Evolutionary conservation across 2,888 invertebrate genomes (phyloP), one percentile per base, ranked within the genome.

Genomic region (Hymenopus coronatus): DNA sequence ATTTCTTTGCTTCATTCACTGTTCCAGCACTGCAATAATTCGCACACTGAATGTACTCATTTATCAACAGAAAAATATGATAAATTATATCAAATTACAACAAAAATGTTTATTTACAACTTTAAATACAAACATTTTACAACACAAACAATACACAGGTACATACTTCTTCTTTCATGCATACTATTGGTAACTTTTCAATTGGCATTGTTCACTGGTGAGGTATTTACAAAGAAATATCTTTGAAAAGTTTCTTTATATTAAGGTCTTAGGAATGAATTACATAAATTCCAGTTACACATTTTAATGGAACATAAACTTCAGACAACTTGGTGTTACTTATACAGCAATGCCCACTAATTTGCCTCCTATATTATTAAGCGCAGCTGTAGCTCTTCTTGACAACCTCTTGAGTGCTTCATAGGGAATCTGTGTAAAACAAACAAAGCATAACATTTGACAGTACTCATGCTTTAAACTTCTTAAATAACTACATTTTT

Each of bases 351-450:
- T 93, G 2, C 95, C 95, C 70, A 95, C 93, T 6, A 95, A 91
- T 91, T 93, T 94, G 82, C 94, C 94, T 46, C 95, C 95, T 14
- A 96, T 92, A 91, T 95, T 94, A 91, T 95, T 95, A 3, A 96
- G 92, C 89, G 94, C 94, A 90, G 94, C 94, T 0, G 95, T 94
- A 25, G 95, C 93, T 28, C 93, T 92, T 90, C 94, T 92, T 9
- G 95, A 93, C 70, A 95, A 93, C 88, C 94, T 93, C 91, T 93
- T 94, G 20, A 94, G 93, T 27, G 94, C 92, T 85, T 93, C 93
- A 25, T 94, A 93, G 9, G 96, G 95, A 1, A 95, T 93, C 96
- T 96, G 93, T 40, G 12, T 9, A 40, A 40, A 40, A 40, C 81
- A 92, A 93, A n/a, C n/a, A 90, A 88, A 28, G 90, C 90, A 91